phyloP scores from a whole-genome alignment of 2,113 vertebrate genomes.

The Vanacampus margaritifer region DNA sequence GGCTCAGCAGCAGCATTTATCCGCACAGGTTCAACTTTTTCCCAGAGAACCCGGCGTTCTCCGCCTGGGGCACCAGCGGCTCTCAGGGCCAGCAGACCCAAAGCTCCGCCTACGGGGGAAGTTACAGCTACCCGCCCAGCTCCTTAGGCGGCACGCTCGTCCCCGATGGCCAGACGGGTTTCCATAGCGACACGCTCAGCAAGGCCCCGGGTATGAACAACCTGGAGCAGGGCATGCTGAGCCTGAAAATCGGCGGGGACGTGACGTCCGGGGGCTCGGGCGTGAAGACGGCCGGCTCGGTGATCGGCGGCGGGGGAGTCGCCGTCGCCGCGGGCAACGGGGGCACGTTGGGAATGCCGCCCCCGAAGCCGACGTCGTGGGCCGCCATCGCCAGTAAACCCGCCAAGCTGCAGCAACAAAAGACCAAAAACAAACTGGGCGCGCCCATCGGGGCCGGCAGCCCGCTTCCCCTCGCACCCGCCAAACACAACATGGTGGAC shows the following conservation, averaged over 20 bases:
- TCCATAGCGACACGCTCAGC: conserved; percentile 89
- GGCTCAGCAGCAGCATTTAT: conserved; percentile 91
- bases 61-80: conserved; percentile 92
- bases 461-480: conserved; percentile 83
- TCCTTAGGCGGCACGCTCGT: conserved; percentile 92
- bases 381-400: conserved; percentile 97
- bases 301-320: conserved; percentile 72
- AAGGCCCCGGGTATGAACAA: conserved; percentile 96
- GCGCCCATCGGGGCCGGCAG: conserved; percentile 76
- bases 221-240: conserved; percentile 94
- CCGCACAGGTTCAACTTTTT: conserved; percentile 97
- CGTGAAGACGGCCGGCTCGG: conserved; percentile 87
- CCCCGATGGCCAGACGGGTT: conserved; percentile 89
- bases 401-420: conserved; percentile 91
- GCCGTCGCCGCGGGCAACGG: conserved; percentile 78
- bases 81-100: conserved; percentile 97
- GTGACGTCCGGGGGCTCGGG: conserved; percentile 80
- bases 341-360: conserved; percentile 83
- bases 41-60: conserved; percentile 95
- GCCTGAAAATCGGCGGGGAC: conserved; percentile 90
- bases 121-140: conserved; percentile 93
- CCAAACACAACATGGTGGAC: conserved; percentile 94
- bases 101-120: conserved; percentile 90
- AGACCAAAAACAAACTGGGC: conserved; percentile 85
- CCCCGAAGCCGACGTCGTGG: conserved; percentile 92